These are phyloP conservation scores for Crepidodera aurea DNA, from an alignment of 2,888 invertebrate species.

Conservation along the genomic window DNA sequence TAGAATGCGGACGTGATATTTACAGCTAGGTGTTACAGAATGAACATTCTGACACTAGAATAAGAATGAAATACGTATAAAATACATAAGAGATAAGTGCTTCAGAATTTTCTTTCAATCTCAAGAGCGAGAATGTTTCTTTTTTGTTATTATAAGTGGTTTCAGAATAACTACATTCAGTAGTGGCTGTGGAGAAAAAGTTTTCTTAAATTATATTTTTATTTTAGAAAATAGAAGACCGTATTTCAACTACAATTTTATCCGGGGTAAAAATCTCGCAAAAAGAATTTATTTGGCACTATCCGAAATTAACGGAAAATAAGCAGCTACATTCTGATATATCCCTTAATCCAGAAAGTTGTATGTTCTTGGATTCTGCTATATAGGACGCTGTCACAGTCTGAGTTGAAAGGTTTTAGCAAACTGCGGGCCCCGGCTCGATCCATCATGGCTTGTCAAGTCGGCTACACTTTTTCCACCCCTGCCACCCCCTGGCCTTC, in stretches of 20 bases:
- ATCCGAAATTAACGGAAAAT: conserved; percentile 38
- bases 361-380: conserved; percentile 43
- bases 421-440: conserved; percentile 62
- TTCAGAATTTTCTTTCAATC: too few species aligned
- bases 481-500: conserved; percentile 56
- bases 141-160: too few species aligned
- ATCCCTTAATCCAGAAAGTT: conserved; percentile 43
- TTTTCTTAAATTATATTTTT: too few species aligned
- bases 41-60: too few species aligned
- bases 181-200: too few species aligned
- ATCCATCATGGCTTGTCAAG: conserved; percentile 64
- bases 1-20: too few species aligned
- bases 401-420: conserved; percentile 59
- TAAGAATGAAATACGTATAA: too few species aligned
- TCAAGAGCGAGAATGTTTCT: too few species aligned
- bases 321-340: conserved; percentile 36
- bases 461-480: conserved; percentile 60
- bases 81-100: too few species aligned
- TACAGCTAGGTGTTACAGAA: too few species aligned
- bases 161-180: too few species aligned
- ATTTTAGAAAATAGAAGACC: too few species aligned
- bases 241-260: conserved; percentile 10
- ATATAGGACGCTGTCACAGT: conserved; percentile 55
- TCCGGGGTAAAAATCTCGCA: neutral
- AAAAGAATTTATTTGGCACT: conserved; percentile 26